These are phyloP conservation scores for Patella pellucida DNA, from an alignment of 2,888 invertebrate genomes.

Conservation along the genomic window DNA sequence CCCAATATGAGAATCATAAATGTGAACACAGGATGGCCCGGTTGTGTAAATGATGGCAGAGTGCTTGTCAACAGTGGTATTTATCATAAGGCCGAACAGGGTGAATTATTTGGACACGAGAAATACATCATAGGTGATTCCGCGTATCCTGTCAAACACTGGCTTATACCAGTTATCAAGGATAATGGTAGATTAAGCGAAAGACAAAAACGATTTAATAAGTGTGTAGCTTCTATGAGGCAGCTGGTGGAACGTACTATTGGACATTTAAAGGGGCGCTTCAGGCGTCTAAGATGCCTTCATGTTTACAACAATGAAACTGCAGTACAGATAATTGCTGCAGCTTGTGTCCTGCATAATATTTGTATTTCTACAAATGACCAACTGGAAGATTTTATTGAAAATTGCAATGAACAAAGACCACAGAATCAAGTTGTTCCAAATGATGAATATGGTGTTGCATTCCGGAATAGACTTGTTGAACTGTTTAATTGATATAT, in stretches of 20 bases:
- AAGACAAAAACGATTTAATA: conserved; percentile 14
- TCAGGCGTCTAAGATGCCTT: conserved; percentile 1
- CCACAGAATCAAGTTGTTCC: too few species aligned
- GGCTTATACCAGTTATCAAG: conserved; percentile 15
- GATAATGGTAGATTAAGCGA: conserved; percentile 17
- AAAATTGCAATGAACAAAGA: not conserved
- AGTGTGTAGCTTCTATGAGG: not conserved
- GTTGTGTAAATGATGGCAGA: conserved; percentile 20
- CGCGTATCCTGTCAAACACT: conserved; percentile 19
- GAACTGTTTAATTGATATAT: too few species aligned
- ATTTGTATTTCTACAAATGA: conserved; percentile 5
- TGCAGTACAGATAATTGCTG: not conserved
- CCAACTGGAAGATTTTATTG: conserved; percentile 1
- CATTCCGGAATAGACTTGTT: too few species aligned
- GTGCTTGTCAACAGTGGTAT: conserved; percentile 18
- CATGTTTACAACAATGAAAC: not conserved
- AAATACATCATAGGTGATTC: conserved; percentile 16
- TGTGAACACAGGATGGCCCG: conserved; percentile 22
- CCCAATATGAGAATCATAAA: conserved; percentile 22
- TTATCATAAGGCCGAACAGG: not conserved
- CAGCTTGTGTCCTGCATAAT: conserved; percentile 14
- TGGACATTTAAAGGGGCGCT: conserved; percentile 23
- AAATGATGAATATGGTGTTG: too few species aligned
- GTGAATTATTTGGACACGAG: not conserved
- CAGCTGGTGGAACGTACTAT: conserved; percentile 23